These are phyloP conservation scores for Scomber japonicus DNA, from an alignment of 2,113 vertebrate genomes.

Conservation along the genomic window DNA sequence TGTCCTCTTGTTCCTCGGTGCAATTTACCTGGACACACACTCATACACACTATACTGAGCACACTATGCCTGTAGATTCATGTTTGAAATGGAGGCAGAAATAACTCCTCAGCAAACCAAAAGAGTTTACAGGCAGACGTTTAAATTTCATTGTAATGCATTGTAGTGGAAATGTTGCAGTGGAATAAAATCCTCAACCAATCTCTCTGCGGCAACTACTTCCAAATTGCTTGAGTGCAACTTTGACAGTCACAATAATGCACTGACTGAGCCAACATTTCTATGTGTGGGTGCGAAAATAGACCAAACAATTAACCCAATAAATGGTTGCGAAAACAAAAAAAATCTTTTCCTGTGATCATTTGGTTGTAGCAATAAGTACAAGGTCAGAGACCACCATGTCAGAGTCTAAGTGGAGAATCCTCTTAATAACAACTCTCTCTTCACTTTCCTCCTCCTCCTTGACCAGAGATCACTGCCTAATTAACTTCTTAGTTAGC, in stretches of 20 bases:
- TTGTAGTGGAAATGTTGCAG: neutral
- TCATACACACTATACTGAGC: neutral
- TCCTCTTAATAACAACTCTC: slow-evolving; percentile 30
- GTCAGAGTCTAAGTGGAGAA: slow-evolving; percentile 14
- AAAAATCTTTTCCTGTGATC: neutral
- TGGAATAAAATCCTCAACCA: neutral
- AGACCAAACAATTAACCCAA: slow-evolving; percentile 6
- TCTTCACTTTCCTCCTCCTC: slow-evolving; percentile 33
- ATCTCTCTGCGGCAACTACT: slow-evolving; percentile 19
- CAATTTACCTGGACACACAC: slow-evolving; percentile 10
- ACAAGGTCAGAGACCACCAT: neutral
- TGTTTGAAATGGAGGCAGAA: neutral
- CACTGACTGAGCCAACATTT: slow-evolving; percentile 2
- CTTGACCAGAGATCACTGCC: slow-evolving; percentile 46
- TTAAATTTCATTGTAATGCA: neutral
- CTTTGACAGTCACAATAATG: slow-evolving; percentile 3
- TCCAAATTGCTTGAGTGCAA: slow-evolving; percentile 15
- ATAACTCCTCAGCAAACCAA: neutral
- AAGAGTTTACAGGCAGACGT: neutral
- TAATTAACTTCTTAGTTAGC: slow-evolving; percentile 64
- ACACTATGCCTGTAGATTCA: neutral
- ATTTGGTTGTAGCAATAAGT: neutral
- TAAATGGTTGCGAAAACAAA: neutral
- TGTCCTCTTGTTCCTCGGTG: neutral
- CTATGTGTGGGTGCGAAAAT: neutral